phyloP scores from a whole-genome alignment of 2,888 invertebrate species.

The Drosophila demipolita region DNA sequence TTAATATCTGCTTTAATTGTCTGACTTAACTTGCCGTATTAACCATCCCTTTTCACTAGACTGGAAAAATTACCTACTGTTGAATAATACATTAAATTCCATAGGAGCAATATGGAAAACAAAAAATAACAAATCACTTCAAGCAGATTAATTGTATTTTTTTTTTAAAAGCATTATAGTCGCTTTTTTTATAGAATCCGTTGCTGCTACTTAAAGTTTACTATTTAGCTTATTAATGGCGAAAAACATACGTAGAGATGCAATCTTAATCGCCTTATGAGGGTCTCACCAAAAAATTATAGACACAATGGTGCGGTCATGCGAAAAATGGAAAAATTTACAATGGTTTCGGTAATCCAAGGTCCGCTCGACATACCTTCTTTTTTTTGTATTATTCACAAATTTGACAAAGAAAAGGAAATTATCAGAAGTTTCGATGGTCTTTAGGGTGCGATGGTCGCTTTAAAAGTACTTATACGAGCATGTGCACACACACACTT shows the following conservation, averaged over 20 bases:
- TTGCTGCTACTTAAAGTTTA: neutral
- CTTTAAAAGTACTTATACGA: slow-evolving; percentile 59
- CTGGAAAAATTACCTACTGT: neutral
- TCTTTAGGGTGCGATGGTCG: slow-evolving; percentile 31
- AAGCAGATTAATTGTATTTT: neutral
- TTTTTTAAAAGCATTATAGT: neutral
- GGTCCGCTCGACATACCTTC: slow-evolving; percentile 33
- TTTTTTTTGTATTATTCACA: slow-evolving; percentile 47
- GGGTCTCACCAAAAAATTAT: slow-evolving; percentile 32
- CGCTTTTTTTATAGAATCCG: neutral
- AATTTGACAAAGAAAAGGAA: slow-evolving; percentile 69
- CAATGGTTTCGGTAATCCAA: slow-evolving; percentile 44
- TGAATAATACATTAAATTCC: neutral
- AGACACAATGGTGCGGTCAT: slow-evolving; percentile 57
- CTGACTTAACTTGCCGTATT: slow-evolving; percentile 1
- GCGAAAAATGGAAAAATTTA: slow-evolving; percentile 49
- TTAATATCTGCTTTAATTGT: slow-evolving; percentile 34
- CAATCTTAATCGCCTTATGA: slow-evolving; percentile 46
- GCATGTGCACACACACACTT: slow-evolving; percentile 13
- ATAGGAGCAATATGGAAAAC: neutral
- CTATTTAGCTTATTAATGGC: slow-evolving; percentile 6
- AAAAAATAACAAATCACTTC: neutral
- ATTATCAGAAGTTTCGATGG: slow-evolving; percentile 65
- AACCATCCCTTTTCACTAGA: neutral
- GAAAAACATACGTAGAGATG: slow-evolving; percentile 13